These are phyloP conservation scores for Petroica traversi DNA, from an alignment of 2,113 vertebrate genomes.

Conservation along the genomic window DNA sequence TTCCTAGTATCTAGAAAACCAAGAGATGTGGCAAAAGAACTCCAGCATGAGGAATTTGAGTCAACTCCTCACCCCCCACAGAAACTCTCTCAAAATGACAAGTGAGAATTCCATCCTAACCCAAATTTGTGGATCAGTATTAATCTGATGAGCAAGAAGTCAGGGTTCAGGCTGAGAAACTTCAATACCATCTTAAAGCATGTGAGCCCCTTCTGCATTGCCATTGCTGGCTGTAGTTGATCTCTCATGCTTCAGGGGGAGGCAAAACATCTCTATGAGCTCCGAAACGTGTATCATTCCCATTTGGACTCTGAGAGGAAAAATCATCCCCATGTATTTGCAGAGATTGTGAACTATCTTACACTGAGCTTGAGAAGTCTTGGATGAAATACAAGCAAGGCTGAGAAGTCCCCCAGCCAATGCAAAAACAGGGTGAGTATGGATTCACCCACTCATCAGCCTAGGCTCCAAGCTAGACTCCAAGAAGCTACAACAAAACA, in stretches of 20 bases:
- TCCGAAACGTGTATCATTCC: neutral
- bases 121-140: neutral
- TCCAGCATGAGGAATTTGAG: neutral
- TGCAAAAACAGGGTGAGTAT: neutral
- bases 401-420: neutral
- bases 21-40: neutral
- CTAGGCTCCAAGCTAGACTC: neutral
- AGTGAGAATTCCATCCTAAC: neutral
- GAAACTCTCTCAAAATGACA: neutral
- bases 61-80: accelerated
- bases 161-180: neutral
- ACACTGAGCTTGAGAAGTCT: neutral
- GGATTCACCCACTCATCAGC: neutral
- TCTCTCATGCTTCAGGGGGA: neutral
- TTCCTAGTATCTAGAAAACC: neutral
- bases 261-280: neutral
- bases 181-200: neutral
- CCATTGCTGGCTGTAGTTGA: neutral
- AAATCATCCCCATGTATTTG: neutral
- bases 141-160: neutral
- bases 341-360: neutral
- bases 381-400: neutral
- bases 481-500: neutral
- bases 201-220: neutral
- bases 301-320: neutral